Evolutionary conservation across 1,140 invertebrate species (phyloP), one percentile per base, ranked within the genome.

Genomic region (Drosophila kohkoa): DNA sequence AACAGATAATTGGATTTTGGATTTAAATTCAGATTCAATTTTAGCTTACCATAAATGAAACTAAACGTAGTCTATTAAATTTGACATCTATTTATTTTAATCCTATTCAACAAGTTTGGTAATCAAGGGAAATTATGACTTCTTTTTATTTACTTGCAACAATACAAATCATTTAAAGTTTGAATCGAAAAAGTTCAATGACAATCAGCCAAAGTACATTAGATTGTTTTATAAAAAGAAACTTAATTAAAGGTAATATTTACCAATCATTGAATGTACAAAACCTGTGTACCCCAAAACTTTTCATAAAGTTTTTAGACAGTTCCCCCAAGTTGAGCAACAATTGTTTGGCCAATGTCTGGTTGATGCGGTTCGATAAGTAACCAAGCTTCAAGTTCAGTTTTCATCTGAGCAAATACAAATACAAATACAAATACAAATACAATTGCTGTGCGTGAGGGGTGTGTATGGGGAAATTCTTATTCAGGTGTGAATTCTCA

Each of bases 241-340:
- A 25, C 70, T 55, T 13, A 68, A 74, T 68, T 49, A 46, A 54
- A 38, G 48, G 60, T 55, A 74, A 68, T 74, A 68, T 68, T 68
- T 68, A 62, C 46, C 57, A 45, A 69, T 41, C 54, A 73, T 67
- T 46, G 20, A 57, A 41, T 41, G 46, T 46, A 28, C 38, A 16
- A 45, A 73, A 73, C 38, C 59, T 69, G 62, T 43, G 41, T 5
- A 15, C 15, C 35, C 54, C 20, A 8, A 63, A 58, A 59, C 32
- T 57, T 57, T 57, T 16, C 1, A 13, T 41, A 20, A 77, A 77
- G 58, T 75, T 77, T 75, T 8, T 66, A 78, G 65, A 70, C 76
- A 59, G 43, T 38, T 38, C 7, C 7, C 35, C 28, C 5, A 2
- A 13, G 8, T 38, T 10, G 1, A 38, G 35, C 35, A 38, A 54